Base-by-base conservation (phyloP, 2,113 vertebrate genomes). In the Paramormyrops kingsleyae region DNA sequence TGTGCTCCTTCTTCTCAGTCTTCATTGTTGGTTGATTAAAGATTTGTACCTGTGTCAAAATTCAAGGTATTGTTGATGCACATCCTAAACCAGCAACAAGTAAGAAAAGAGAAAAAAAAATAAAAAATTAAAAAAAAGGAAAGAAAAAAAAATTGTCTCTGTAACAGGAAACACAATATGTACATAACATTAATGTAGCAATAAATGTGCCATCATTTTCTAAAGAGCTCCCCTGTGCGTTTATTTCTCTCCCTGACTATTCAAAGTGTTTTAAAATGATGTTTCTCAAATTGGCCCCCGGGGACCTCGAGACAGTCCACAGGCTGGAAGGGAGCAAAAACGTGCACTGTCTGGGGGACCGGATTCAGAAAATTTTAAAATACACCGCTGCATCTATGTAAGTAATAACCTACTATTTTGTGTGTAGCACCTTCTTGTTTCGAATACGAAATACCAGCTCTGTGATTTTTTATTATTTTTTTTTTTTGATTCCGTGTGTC, bases 171-270 rank as follows among this genome's bases (percentile, higher is more conserved):
- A 96, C 95, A 97, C 96, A 95, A 95, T 95, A 97, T 99, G 98
- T 99, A 99, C 98, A 99, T 99, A 99, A 99, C 98, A 99, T 99
- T 99, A 99, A 99, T 99, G 98, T 99, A 99, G 97, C 97, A 99
- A 99, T 99, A 99, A 99, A 99, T 98, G 98, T 99, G 98, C 99
- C 98, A 99, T 99, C 97, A 97, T 99, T 99, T 99, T 98, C 27
- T 98, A 98, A 97, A 95, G 95, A 93, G 92, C 90, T 93, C 93
- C 96, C 97, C 95, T 94, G 96, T 95, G 93, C 91, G 90, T 95
- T 95, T 94, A 93, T 96, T 53, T 88, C 19, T 83, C 39, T 44
- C 42, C 35, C 44, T 83, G 59, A 66, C 59, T 66, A 8, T n/a
- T n/a, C 24, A 62, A 62, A 9, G 24, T 62, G 59, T 62, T 62